Conservation (phyloP, 2,888 invertebrate species). For the Caenorhabditis angaria region DNA sequence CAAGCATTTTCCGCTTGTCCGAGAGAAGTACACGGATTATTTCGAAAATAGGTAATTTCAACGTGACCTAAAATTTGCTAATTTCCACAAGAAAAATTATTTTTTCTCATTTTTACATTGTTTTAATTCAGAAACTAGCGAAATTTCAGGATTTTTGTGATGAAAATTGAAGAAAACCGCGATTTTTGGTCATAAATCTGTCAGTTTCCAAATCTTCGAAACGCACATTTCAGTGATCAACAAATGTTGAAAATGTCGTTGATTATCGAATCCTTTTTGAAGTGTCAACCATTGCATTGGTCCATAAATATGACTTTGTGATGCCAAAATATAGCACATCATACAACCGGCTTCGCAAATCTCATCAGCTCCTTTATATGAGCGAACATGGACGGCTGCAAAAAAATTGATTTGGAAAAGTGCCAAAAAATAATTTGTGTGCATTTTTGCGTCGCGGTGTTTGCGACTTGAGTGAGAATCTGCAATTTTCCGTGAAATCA, state of each 20-base stretch:
- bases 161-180: too few relatives aligned
- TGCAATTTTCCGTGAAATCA: too few relatives aligned
- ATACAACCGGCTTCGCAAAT: conserved; percentile 27
- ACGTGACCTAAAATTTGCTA: too few relatives aligned
- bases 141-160: too few relatives aligned
- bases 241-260: conserved; percentile 19
- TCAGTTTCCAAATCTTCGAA: not conserved
- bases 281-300: conserved; percentile 29
- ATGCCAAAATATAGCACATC: conserved; percentile 18
- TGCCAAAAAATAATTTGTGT: not conserved
- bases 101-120: too few relatives aligned
- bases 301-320: conserved; percentile 20
- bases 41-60: too few relatives aligned
- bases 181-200: not conserved
- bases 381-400: conserved; percentile 8
- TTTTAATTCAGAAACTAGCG: too few relatives aligned
- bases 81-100: too few relatives aligned
- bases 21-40: too few relatives aligned
- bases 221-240: conserved; percentile 29
- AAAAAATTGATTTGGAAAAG: not conserved
- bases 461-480: too few relatives aligned
- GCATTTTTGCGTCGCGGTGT: too few relatives aligned
- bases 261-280: conserved; percentile 3
- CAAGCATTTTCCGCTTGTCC: too few relatives aligned
- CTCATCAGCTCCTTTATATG: conserved; percentile 37